These are phyloP conservation scores for Otus sunia DNA, from an alignment of 2,113 vertebrate species.

Conservation along the genomic window DNA sequence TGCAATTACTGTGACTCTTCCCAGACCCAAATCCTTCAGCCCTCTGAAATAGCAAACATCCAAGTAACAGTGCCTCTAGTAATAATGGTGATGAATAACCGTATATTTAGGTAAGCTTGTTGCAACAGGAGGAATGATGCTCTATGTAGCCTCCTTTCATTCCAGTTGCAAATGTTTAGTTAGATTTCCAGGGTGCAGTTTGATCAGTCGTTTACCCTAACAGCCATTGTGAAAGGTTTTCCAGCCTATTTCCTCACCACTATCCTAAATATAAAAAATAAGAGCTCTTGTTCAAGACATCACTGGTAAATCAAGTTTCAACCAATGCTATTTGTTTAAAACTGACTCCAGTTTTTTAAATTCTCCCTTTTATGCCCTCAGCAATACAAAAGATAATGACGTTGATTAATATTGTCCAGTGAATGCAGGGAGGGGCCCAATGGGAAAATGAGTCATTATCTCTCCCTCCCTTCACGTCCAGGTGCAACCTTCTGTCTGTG, in stretches of 20 bases:
- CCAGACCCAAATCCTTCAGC: background rate
- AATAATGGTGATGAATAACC: background rate
- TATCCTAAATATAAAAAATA: background rate
- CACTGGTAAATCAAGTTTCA: conserved; percentile 58
- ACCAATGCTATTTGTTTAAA: background rate
- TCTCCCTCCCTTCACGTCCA: conserved; percentile 7
- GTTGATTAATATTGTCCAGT: conserved; percentile 31
- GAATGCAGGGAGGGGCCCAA: background rate
- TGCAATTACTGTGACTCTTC: background rate
- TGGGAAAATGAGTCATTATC: conserved; percentile 48
- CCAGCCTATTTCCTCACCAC: background rate
- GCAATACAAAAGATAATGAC: conserved; percentile 37
- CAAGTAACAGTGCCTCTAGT: background rate
- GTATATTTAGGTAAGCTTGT: background rate
- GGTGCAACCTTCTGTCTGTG: conserved; percentile 55
- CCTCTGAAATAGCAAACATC: background rate
- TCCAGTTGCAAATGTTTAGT: background rate
- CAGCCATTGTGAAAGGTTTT: background rate
- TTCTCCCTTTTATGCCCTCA: background rate
- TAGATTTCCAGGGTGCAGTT: background rate
- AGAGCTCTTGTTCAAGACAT: conserved; percentile 4
- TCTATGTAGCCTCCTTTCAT: background rate
- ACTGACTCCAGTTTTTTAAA: background rate
- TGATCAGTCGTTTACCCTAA: background rate
- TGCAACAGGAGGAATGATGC: background rate